These are phyloP conservation scores for Stegophylla sp. DNA, from an alignment of 2,888 invertebrate genomes.

Conservation along the genomic window DNA sequence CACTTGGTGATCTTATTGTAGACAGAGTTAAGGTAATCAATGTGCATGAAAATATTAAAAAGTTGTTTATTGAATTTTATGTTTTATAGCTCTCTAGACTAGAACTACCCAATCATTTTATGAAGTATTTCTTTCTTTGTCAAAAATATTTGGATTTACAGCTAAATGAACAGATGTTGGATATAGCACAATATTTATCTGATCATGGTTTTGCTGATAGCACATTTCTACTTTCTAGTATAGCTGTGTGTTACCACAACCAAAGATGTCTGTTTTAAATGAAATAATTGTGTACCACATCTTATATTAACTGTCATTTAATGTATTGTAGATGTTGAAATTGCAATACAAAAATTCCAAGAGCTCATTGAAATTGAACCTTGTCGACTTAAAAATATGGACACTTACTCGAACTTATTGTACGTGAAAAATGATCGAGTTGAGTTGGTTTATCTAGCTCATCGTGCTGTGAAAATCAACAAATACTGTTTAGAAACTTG, in stretches of 20 bases:
- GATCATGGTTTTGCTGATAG: slow-evolving; percentile 84
- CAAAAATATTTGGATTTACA: slow-evolving; percentile 89
- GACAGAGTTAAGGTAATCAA: slow-evolving; percentile 75
- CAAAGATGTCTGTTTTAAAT: slow-evolving; percentile 73
- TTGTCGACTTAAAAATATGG: slow-evolving; percentile 92
- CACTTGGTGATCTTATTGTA: slow-evolving; percentile 83
- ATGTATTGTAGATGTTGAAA: slow-evolving; percentile 78
- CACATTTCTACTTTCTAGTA: slow-evolving; percentile 88
- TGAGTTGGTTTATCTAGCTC: slow-evolving; percentile 91
- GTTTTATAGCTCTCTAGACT: slow-evolving; percentile 65
- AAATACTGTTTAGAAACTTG: slow-evolving; percentile 97
- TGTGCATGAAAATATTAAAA: too few relatives aligned
- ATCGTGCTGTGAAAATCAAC: slow-evolving; percentile 90
- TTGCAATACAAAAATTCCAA: slow-evolving; percentile 84
- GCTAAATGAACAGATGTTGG: slow-evolving; percentile 86
- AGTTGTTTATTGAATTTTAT: neutral
- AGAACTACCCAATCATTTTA: slow-evolving; percentile 85
- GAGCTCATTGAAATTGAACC: slow-evolving; percentile 87
- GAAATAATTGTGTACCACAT: slow-evolving; percentile 13
- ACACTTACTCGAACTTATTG: slow-evolving; percentile 93
- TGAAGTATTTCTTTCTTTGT: slow-evolving; percentile 89
- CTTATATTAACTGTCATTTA: slow-evolving; percentile 24
- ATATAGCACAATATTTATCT: slow-evolving; percentile 79
- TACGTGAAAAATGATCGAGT: slow-evolving; percentile 92
- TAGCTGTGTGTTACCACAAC: slow-evolving; percentile 91